Evolutionary conservation across 1,140 invertebrate species (phyloP).

Genomic region (Atta cephalotes): DNA sequence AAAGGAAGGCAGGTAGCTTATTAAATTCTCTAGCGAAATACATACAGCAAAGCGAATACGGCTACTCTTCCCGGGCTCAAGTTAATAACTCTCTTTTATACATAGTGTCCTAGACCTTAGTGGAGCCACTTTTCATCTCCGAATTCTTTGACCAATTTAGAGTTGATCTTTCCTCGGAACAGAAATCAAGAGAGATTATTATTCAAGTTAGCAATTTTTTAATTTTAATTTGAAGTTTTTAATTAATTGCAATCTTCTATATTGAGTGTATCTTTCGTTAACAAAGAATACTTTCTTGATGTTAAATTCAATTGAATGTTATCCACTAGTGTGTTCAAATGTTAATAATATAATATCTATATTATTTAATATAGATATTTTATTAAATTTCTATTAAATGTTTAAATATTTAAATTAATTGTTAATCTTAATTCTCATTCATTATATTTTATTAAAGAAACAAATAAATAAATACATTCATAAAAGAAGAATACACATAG

Average conservation of each 20-base stretch:
- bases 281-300: neutral
- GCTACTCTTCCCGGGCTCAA: slow-evolving; percentile 24
- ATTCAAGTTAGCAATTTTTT: slow-evolving; percentile 7
- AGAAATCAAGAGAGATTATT: neutral
- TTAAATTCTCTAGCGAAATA: slow-evolving; percentile 60
- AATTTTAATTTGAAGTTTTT: neutral
- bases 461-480: too few relatives aligned
- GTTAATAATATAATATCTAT: neutral
- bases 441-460: neutral
- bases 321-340: neutral
- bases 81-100: slow-evolving; percentile 55
- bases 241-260: slow-evolving; percentile 17
- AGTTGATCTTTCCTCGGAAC: neutral
- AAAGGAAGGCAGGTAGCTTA: slow-evolving; percentile 21
- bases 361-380: slow-evolving; percentile 8
- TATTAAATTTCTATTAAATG: too few relatives aligned
- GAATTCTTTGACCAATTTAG: slow-evolving; percentile 36
- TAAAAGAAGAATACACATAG: too few relatives aligned
- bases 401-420: neutral
- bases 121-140: slow-evolving; percentile 27
- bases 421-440: neutral
- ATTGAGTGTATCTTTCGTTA: neutral
- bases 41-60: slow-evolving; percentile 48
- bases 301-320: neutral
- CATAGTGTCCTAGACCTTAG: neutral